Evolutionary conservation across 2,888 invertebrate genomes (phyloP), one percentile per base, ranked within the genome.

Genomic region (Dorcus parallelipipedus): DNA sequence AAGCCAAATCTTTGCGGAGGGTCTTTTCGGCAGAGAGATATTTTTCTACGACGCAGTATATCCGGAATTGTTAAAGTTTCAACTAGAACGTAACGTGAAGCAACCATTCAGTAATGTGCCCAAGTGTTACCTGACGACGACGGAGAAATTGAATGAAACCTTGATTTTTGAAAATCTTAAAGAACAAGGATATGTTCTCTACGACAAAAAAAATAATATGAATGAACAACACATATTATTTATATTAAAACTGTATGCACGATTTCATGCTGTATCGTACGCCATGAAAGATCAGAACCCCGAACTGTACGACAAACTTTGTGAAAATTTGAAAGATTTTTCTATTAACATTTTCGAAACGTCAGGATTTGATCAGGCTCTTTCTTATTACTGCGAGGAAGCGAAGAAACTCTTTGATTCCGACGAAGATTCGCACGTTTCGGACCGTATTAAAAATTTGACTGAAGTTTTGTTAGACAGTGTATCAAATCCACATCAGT

Each of bases 261-360:
- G 55, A 14, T 65, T 63, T 26, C 70, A 70, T 54, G 59, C 68
- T 3, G 51, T 68, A 17, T 67, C 67, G 0, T 66, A 62, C 49
- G 66, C 64, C 0, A 33, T 69, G 49, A 64, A 63, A 38, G 56
- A 65, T 49, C 57, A 60, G 26, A 47, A 63, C 10, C 58, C 60
- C 1, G 57, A 58, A 17, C 41, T 49, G 38, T 66, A 64, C 26
- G 26, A 5, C 4, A 33, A 33, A 7, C 26, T 33, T 7, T 33
- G 26, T 33, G 26, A 7, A 33, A 33, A 9, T 8, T 7, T 51
- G 8, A 17, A 14, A 8, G 54, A 49, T 39, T 3, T 50, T 5
- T 38, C 14, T 33, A 23, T 14, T 7, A 38, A 53, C n/a, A 9
- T 6, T 26, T 20, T 45, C n/a, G 9, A 38, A 14, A n/a, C 5